Conservation (phyloP, 2,888 invertebrate genomes). For the Ischnus inquisitorius region DNA sequence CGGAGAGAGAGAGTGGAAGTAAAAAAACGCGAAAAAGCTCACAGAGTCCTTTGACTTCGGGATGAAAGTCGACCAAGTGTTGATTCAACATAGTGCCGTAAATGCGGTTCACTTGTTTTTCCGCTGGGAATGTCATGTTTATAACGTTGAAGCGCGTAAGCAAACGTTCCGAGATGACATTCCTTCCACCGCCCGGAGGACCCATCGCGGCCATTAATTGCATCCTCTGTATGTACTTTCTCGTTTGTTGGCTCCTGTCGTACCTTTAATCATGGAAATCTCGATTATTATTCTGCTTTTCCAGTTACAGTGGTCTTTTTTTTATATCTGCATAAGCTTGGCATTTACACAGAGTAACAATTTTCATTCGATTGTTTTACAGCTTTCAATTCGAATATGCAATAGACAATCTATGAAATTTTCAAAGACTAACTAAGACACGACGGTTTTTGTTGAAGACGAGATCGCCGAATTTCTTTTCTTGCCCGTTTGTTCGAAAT, state of each 20-base stretch:
- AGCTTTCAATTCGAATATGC: too few relatives aligned
- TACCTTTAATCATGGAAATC: conserved; percentile 85
- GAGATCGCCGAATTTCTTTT: too few relatives aligned
- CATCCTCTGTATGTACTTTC: conserved; percentile 93
- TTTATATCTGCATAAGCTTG: too few relatives aligned
- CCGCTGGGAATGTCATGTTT: conserved; percentile 94
- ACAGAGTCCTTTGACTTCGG: conserved; percentile 92
- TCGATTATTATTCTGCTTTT: not conserved
- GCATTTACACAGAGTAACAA: too few relatives aligned
- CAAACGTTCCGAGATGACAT: conserved; percentile 92
- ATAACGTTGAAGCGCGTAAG: conserved; percentile 92
- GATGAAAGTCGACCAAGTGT: conserved; percentile 92
- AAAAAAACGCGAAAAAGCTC: conserved; percentile 68
- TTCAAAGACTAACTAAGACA: not conserved
- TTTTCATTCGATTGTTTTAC: too few relatives aligned
- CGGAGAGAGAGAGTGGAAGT: not conserved
- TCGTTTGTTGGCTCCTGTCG: conserved; percentile 92
- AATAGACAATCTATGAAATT: too few relatives aligned
- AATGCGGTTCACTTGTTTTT: conserved; percentile 92
- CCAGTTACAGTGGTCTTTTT: too few relatives aligned
- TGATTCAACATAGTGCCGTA: conserved; percentile 94
- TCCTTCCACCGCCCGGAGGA: conserved; percentile 95
- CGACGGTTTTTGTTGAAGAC: too few relatives aligned
- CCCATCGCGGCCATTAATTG: conserved; percentile 93
- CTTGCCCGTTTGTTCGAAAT: too few relatives aligned